These are phyloP conservation scores for Criorhina ranunculi DNA, from an alignment of 2,888 invertebrate genomes.

Conservation along the genomic window DNA sequence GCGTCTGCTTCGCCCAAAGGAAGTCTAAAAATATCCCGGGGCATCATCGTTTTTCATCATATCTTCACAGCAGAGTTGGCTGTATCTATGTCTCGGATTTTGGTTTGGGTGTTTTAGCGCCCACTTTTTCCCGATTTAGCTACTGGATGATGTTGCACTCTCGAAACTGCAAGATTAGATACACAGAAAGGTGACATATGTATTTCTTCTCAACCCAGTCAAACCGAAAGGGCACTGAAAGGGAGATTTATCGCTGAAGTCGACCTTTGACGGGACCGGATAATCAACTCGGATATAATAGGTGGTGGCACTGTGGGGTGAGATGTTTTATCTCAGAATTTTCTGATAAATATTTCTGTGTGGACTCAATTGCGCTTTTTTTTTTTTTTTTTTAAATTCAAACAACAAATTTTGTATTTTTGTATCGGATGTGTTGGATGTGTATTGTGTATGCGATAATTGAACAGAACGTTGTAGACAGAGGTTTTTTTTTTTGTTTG, in stretches of 20 bases:
- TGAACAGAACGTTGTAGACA: constrained; percentile 24
- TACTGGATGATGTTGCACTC: constrained; percentile 40
- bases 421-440: constrained; percentile 11
- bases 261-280: constrained; percentile 56
- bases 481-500: constrained; percentile 50
- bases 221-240: constrained; percentile 44
- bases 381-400: constrained; percentile 41
- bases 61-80: constrained; percentile 37
- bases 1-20: constrained; percentile 60
- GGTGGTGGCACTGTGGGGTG: constrained; percentile 11
- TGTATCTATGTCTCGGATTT: constrained; percentile 36
- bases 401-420: constrained; percentile 17
- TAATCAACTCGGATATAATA: constrained; percentile 1
- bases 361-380: constrained; percentile 48
- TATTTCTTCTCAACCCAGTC: constrained; percentile 10
- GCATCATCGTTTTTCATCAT: constrained; percentile 63
- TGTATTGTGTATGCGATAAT: constrained; percentile 34
- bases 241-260: constrained; percentile 39
- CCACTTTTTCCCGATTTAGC: constrained; percentile 68
- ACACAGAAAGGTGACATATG: constrained; percentile 64
- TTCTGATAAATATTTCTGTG: constrained; percentile 11
- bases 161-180: constrained; percentile 31
- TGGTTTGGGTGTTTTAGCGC: constrained; percentile 65
- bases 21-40: constrained; percentile 65
- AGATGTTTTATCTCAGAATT: constrained; percentile 6